Percentiles rank a stretch among this genome's conserved stretches.
phyloP scores from a whole-genome alignment of 2,888 invertebrate genomes.

The Oscheius sp. region DNA sequence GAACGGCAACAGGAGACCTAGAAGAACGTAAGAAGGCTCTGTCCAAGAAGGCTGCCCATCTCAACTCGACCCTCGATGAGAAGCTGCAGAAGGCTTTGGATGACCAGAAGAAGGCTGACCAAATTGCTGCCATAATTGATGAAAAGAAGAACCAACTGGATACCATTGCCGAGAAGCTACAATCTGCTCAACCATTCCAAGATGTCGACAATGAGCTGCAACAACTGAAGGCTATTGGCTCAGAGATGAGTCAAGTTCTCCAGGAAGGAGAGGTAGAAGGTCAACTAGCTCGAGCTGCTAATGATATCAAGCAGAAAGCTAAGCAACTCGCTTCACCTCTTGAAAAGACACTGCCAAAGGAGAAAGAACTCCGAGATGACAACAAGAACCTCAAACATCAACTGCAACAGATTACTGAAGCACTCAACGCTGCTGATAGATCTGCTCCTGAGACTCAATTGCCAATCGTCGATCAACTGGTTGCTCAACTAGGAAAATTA shows the following conservation, averaged over 20 bases:
- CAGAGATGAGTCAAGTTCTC: not conserved
- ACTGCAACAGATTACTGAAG: not conserved
- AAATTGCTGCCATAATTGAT: constrained; percentile 23
- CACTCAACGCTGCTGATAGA: not conserved
- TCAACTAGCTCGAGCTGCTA: constrained; percentile 14
- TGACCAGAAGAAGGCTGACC: constrained; percentile 27
- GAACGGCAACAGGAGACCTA: constrained; percentile 33
- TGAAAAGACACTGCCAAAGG: constrained; percentile 22
- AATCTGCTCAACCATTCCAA: constrained; percentile 28
- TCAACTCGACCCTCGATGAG: constrained; percentile 40
- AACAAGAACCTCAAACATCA: constrained; percentile 18
- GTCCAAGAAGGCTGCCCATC: constrained; percentile 28
- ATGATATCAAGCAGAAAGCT: constrained; percentile 6
- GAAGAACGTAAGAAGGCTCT: constrained; percentile 36
- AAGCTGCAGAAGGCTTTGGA: constrained; percentile 41
- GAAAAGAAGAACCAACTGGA: constrained; percentile 27
- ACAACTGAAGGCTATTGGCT: not conserved
- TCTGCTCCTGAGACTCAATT: constrained; percentile 9
- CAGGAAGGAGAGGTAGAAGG: constrained; percentile 35
- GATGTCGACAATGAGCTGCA: constrained; percentile 7
- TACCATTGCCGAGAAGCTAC: constrained; percentile 34
- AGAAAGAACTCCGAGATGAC: constrained; percentile 18
- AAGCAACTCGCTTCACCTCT: constrained; percentile 11
- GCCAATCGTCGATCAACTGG: constrained; percentile 11
- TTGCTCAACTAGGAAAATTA: not conserved